Base-by-base conservation (phyloP, 1,140 invertebrate species). In the Acromyrmex charruanus region DNA sequence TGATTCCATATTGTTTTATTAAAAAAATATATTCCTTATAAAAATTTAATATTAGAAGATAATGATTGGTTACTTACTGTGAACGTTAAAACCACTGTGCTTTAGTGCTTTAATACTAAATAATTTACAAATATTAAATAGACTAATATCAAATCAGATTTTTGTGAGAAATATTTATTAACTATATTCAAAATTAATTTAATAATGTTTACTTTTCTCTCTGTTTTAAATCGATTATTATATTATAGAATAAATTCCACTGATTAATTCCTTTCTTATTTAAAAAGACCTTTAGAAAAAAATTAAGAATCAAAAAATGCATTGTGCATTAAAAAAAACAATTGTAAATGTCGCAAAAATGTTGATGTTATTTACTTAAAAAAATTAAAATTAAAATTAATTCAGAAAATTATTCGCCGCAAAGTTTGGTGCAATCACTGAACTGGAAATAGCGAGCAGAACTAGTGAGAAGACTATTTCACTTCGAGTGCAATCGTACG, bases 361-460 rank as follows among this genome's bases (percentile, higher is more conserved):
- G 25, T 44, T 21, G 25, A 58, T 10, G 28, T n/a, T 39, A 7
- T 12, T 16, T 58, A 1, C 1, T 5, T 18, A 66, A 79, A 31
- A 25, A 66, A 16, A 21, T 44, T n/a, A 39, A 44, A 81, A 49
- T 72, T 3, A 28, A 72, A 12, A 81, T 81, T 53, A 0, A 58
- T 25, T 10, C 18, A 61, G 21, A 3, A 72, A 55, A 44, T 61
- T n/a, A 51, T 12, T 18, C 18, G 18, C 2, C 18, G 1, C 53
- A 75, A 63, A 75, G 44, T 84, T 84, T 63, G 14, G 59, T 61
- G 28, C 28, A 61, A 75, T 84, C 53, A 74, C 55, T 3, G 39
- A 74, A n/a, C 18, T 61, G 69, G 3, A 75, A 75, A 75, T 53
- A 14, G 18, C 12, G 25, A 31, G 69, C 9, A 2, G 21, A 71